Evolutionary conservation across 2,888 invertebrate species (phyloP), one percentile per base, ranked within the genome.

Genomic region (Nomada ferruginata): DNA sequence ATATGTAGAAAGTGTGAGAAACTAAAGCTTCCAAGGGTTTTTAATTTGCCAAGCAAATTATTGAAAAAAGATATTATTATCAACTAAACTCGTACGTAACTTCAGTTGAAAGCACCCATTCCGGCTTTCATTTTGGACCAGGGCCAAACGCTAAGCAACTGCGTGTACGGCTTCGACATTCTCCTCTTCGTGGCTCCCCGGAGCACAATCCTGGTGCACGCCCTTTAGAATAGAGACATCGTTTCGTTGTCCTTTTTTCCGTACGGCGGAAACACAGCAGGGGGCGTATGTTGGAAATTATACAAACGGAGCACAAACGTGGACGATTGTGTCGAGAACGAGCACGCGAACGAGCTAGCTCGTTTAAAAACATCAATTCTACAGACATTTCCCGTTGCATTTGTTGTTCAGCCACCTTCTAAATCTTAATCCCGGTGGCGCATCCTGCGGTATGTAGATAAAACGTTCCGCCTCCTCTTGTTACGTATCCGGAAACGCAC

Each of bases 101-200:
- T n/a, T 47, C 29, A 42, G 15, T 47, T 47, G 18, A n/a, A 15
- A 47, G 18, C 20, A 29, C 10, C 9, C 4, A 20, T 36, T 29
- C 29, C 18, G 23, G n/a, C 15, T 15, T 77, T 77, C 75, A 74
- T 61, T 18, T 60, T 79, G 79, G 76, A 64, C 4, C 13, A 2
- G n/a, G 1, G 76, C 79, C 76, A 79, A 69, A 15, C n/a, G 44
- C 29, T 63, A 60, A 76, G 64, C 64, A 76, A 76, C 70, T 42
- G 76, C 64, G 64, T 59, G 50, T 52, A n/a, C 13, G 18, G 29
- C 55, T 66, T 71, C 29, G 60, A 29, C 26, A 18, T 71, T 76
- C 42, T 42, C 64, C 47, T 47, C 66, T 29, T 64, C 50, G 42
- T 52, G 53, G 59, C 52, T 65, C 29, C 60, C 70, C 13, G 5